Conservation (phyloP, 2,113 vertebrate species). For the Spea bombifrons region DNA sequence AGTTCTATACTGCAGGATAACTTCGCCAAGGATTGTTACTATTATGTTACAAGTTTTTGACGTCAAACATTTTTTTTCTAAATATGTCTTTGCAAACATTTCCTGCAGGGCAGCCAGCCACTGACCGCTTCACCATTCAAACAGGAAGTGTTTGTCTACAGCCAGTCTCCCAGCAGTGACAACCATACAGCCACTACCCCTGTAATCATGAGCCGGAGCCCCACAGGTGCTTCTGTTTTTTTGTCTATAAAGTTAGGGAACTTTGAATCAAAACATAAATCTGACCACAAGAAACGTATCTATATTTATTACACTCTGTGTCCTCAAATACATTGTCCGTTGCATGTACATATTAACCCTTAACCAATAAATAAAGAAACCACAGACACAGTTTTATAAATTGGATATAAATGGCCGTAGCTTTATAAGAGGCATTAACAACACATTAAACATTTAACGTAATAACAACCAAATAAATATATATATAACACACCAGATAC, state of each 20-base stretch:
- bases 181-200: constrained; percentile 74
- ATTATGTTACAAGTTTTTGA: no score
- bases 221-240: constrained; percentile 71
- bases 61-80: not conserved
- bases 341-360: no score
- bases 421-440: no score
- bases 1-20: no score
- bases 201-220: constrained; percentile 82
- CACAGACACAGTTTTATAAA: no score
- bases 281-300: not conserved
- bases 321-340: no score
- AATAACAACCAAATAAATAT: no score
- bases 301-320: not conserved
- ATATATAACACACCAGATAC: no score
- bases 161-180: constrained; percentile 66
- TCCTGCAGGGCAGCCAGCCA: constrained; percentile 73
- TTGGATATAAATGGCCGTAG: no score
- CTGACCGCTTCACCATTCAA: constrained; percentile 71
- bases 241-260: not conserved
- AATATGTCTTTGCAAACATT: constrained; percentile 31
- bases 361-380: no score
- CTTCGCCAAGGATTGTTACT: no score
- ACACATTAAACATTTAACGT: no score
- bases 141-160: constrained; percentile 76
- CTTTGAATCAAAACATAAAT: not conserved